Conservation (phyloP, 2,113 vertebrate species). For the Mobula birostris region DNA sequence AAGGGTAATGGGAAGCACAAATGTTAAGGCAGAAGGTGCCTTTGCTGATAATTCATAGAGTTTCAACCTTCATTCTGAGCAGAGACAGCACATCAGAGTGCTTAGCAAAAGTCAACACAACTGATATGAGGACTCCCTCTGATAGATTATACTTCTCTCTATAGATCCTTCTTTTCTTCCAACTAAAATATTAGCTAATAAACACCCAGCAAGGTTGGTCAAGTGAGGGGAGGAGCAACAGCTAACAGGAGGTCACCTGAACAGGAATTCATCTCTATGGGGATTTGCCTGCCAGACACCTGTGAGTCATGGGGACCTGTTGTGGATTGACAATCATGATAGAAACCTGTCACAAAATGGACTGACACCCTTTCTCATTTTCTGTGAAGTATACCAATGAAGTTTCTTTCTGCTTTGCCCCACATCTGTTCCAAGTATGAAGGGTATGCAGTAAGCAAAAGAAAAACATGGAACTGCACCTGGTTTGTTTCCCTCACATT, state of each 20-base stretch:
- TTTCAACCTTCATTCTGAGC: too few species aligned
- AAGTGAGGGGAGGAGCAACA: neutral
- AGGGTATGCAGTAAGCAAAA: neutral
- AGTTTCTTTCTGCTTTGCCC: neutral
- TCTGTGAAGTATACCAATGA: neutral
- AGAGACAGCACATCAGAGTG: too few species aligned
- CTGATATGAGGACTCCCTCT: too few species aligned
- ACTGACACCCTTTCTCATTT: neutral
- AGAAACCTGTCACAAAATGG: neutral
- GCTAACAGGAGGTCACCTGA: neutral
- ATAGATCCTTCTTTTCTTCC: neutral
- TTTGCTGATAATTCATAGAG: too few species aligned
- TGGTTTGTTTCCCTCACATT: too few species aligned
- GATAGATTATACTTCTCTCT: neutral
- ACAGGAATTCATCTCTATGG: neutral
- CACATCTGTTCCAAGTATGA: neutral
- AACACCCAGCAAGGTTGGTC: neutral
- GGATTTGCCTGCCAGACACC: neutral
- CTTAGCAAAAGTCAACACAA: too few species aligned
- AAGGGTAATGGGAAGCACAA: too few species aligned
- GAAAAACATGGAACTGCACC: neutral
- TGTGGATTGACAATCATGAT: neutral
- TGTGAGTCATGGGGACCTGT: neutral
- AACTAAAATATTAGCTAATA: neutral
- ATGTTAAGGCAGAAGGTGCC: too few species aligned